Conservation (phyloP, 30 jellyfish, hydroid and myxozoan genomes). For the Hydractinia symbiolongicarpus region DNA sequence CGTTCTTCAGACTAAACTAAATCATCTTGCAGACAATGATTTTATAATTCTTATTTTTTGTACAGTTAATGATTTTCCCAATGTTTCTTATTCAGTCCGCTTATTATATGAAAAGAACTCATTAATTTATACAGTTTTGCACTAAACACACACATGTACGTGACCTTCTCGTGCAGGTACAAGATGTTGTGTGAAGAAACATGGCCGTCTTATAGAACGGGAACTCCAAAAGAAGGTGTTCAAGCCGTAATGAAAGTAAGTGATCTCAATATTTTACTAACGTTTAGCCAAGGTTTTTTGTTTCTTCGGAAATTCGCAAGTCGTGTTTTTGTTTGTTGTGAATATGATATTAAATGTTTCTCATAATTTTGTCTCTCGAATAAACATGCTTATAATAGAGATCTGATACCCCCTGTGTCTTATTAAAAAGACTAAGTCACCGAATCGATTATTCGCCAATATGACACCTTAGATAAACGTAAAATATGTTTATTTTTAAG, state of each 20-base stretch:
- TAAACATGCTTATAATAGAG: not conserved
- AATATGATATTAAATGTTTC: not conserved
- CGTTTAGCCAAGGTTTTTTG: not conserved
- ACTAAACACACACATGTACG: too few species aligned
- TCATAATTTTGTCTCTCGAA: not conserved
- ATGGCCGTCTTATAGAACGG: slow-evolving; percentile 76
- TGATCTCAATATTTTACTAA: not conserved
- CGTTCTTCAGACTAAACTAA: too few species aligned
- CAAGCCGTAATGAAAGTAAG: slow-evolving; percentile 61
- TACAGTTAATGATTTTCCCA: too few species aligned
- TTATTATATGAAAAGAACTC: too few species aligned
- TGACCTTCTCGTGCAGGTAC: slow-evolving; percentile 38
- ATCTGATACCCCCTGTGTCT: not conserved
- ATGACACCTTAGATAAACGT: not conserved
- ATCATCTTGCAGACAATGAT: too few species aligned
- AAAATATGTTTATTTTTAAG: slow-evolving; percentile 22
- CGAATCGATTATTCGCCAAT: not conserved
- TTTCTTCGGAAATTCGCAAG: not conserved
- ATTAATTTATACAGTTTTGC: too few species aligned
- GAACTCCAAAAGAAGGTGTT: slow-evolving; percentile 66
- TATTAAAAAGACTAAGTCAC: not conserved
- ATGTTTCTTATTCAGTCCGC: too few species aligned
- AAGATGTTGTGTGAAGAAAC: slow-evolving; percentile 74
- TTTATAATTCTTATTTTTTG: too few species aligned
- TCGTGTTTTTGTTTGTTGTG: not conserved